phyloP scores from a whole-genome alignment of 2,888 invertebrate species.

The Diploptera punctata region DNA sequence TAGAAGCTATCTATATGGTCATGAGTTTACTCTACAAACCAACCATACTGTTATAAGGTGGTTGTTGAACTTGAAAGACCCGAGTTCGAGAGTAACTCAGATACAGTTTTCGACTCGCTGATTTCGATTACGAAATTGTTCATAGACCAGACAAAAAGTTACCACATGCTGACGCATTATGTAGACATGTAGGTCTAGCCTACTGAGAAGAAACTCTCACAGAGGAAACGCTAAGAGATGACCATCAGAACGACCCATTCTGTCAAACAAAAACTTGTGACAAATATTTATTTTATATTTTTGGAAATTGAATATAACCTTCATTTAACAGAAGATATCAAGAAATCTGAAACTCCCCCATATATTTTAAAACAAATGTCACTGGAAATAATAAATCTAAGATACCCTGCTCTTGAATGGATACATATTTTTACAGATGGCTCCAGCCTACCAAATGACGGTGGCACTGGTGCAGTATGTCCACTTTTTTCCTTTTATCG shows the following conservation, averaged over 20 bases:
- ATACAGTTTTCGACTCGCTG: constrained; percentile 37
- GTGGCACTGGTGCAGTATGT: too few species aligned
- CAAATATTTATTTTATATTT: too few species aligned
- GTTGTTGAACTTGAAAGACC: constrained; percentile 39
- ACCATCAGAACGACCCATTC: neutral
- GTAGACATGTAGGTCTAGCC: neutral
- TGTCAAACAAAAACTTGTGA: too few species aligned
- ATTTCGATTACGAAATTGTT: constrained; percentile 35
- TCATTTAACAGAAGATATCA: too few species aligned
- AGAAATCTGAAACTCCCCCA: too few species aligned
- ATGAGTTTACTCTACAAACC: constrained; percentile 37
- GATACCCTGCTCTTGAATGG: too few species aligned
- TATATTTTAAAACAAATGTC: too few species aligned
- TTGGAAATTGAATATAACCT: too few species aligned
- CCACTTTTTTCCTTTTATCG: too few species aligned
- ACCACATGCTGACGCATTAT: neutral
- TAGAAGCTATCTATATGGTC: constrained; percentile 24
- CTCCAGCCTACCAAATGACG: too few species aligned
- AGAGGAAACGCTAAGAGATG: neutral
- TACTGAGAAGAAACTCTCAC: neutral
- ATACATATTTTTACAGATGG: too few species aligned
- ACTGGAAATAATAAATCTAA: too few species aligned
- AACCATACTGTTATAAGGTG: constrained; percentile 42
- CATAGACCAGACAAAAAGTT: constrained; percentile 38
- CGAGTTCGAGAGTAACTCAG: constrained; percentile 36